A percentile compares a stretch with the other conserved stretches of the same genome.
These are phyloP conservation scores for Camptogramma bilineatum DNA, from an alignment of 2,888 invertebrate genomes.

Conservation along the genomic window DNA sequence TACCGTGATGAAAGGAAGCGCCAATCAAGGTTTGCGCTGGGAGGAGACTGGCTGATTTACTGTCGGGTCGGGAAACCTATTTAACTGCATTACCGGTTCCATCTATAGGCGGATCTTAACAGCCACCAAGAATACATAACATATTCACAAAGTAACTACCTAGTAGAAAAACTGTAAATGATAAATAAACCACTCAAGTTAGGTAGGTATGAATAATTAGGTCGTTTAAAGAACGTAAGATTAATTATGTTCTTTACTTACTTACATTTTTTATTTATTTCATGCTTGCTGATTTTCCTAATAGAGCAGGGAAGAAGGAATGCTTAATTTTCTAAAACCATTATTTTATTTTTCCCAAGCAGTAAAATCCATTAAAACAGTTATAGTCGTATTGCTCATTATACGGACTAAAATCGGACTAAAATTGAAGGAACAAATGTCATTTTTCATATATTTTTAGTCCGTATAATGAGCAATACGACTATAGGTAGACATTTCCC, in stretches of 20 bases:
- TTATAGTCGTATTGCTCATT: too few relatives aligned
- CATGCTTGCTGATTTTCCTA: neutral
- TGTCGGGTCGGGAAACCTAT: constrained; percentile 31
- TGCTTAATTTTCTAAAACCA: neutral
- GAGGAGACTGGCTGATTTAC: constrained; percentile 50
- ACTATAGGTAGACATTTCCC: constrained; percentile 3
- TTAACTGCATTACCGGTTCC: constrained; percentile 6
- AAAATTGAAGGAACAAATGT: too few relatives aligned
- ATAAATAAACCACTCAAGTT: too few relatives aligned
- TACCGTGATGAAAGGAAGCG: constrained; percentile 45
- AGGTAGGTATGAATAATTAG: too few relatives aligned
- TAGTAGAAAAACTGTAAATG: too few relatives aligned
- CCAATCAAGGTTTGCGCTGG: constrained; percentile 48
- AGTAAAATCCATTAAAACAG: constrained; percentile 2
- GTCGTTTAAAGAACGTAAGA: too few relatives aligned
- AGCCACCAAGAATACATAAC: neutral
- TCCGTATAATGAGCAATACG: too few relatives aligned
- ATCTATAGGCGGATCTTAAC: neutral
- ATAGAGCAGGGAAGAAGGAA: too few relatives aligned
- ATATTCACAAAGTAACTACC: too few relatives aligned
- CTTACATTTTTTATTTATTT: neutral
- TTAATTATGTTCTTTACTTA: too few relatives aligned
- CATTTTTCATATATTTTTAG: too few relatives aligned
- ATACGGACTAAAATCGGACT: too few relatives aligned
- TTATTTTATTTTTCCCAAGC: neutral